These are phyloP conservation scores for Enteromius afrohamiltoni DNA, from an alignment of 2,797 vertebrate genomes.

Conservation along the genomic window DNA sequence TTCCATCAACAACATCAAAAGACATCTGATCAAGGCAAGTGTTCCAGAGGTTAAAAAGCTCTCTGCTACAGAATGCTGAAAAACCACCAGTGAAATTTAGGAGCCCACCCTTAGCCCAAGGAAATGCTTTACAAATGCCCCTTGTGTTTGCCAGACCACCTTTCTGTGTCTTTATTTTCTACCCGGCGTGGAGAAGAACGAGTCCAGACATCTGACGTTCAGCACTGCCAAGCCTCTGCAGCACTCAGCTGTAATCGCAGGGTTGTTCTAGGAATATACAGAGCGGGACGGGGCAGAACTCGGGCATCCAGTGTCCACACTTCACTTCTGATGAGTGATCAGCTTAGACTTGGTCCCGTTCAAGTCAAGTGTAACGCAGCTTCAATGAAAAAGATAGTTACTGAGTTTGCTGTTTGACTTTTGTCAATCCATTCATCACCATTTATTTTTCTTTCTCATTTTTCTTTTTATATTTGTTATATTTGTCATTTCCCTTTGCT, in stretches of 20 bases:
- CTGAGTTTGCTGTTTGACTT: neutral
- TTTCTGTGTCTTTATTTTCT: constrained; percentile 56
- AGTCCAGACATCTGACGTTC: constrained; percentile 52
- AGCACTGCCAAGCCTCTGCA: constrained; percentile 48
- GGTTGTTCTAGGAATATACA: constrained; percentile 43
- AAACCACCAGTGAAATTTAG: constrained; percentile 57
- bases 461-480: neutral
- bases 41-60: constrained; percentile 45
- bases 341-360: constrained; percentile 9
- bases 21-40: constrained; percentile 46
- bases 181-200: constrained; percentile 28
- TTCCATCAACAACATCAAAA: constrained; percentile 33
- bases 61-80: constrained; percentile 43
- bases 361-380: constrained; percentile 9
- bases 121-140: constrained; percentile 63
- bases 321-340: constrained; percentile 31
- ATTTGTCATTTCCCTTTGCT: neutral
- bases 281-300: constrained; percentile 27
- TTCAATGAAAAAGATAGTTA: constrained; percentile 3
- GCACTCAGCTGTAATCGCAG: constrained; percentile 45
- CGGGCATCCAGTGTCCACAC: constrained; percentile 36
- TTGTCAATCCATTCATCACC: neutral
- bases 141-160: constrained; percentile 60
- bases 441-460: neutral
- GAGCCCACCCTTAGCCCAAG: constrained; percentile 57